These are phyloP conservation scores for Tipula lateralis DNA, from an alignment of 2,888 invertebrate species.

Conservation along the genomic window DNA sequence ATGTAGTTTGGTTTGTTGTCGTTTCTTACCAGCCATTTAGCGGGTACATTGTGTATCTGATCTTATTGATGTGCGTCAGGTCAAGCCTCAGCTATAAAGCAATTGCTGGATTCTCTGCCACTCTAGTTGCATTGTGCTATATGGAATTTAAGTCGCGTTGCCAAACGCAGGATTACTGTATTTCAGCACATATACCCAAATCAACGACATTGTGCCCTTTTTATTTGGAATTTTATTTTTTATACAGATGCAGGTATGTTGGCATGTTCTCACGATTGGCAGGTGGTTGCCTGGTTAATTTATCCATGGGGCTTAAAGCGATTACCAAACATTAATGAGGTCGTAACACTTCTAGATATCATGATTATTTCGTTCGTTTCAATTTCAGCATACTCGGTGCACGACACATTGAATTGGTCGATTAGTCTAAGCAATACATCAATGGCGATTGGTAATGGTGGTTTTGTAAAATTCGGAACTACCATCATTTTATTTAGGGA, in stretches of 20 bases:
- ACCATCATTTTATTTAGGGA: background rate
- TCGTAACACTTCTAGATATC: background rate
- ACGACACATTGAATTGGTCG: background rate
- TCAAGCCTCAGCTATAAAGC: background rate
- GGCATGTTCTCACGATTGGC: background rate
- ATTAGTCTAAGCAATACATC: background rate
- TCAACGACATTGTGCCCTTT: background rate
- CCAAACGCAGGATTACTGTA: background rate
- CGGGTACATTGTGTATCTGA: no score
- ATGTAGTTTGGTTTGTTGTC: no score
- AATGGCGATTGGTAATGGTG: background rate
- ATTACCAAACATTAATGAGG: background rate
- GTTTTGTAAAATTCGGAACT: background rate
- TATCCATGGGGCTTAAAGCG: background rate
- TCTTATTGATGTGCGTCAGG: background rate
- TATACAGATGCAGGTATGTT: background rate
- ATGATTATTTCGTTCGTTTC: background rate
- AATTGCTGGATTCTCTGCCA: background rate
- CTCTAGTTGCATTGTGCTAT: background rate
- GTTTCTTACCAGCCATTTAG: no score
- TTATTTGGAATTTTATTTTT: background rate
- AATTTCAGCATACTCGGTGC: background rate
- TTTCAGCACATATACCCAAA: background rate
- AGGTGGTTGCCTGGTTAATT: background rate
- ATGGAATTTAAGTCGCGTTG: background rate